Evolutionary conservation across 2,797 vertebrate species (phyloP).

Genomic region (Melanotaenia pygmaea): DNA sequence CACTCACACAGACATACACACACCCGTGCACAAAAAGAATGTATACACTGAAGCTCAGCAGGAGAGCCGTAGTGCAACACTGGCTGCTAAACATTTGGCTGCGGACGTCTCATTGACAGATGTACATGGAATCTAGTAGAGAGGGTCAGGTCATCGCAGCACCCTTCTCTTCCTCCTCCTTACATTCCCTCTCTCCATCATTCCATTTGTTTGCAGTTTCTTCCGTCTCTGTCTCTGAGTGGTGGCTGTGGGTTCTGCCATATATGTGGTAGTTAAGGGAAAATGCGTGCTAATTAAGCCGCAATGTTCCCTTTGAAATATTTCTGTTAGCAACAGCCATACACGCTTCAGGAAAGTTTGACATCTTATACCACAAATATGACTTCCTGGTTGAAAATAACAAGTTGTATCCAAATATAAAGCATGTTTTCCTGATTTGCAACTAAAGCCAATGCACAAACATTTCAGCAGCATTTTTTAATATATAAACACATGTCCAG

Average conservation of each 20-base stretch:
- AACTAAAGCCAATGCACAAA: neutral
- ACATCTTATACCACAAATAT: conserved; percentile 37
- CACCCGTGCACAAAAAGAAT: conserved; percentile 38
- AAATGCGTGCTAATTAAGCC: conserved; percentile 58
- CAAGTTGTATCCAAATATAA: conserved; percentile 40
- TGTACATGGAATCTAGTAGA: conserved; percentile 67
- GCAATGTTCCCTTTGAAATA: conserved; percentile 44
- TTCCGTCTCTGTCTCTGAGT: conserved; percentile 31
- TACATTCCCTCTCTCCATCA: conserved; percentile 43
- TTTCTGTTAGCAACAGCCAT: conserved; percentile 47
- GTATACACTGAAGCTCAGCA: conserved; percentile 67
- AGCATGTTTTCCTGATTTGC: conserved; percentile 2
- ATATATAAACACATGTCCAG: neutral
- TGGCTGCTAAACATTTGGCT: conserved; percentile 74
- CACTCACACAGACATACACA: conserved; percentile 31
- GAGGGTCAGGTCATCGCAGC: conserved; percentile 67
- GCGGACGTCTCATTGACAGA: conserved; percentile 72
- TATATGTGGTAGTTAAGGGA: conserved; percentile 31
- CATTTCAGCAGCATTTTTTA: conserved; percentile 15
- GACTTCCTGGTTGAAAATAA: conserved; percentile 42
- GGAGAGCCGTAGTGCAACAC: conserved; percentile 58
- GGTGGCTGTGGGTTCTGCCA: conserved; percentile 46
- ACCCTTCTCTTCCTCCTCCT: conserved; percentile 53
- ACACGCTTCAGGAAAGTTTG: conserved; percentile 30
- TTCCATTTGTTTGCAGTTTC: conserved; percentile 41